A percentile compares a stretch with the other conserved stretches of the same genome.
These are phyloP conservation scores for Drosophila formosana DNA, from an alignment of 2,888 invertebrate species.

Conservation along the genomic window DNA sequence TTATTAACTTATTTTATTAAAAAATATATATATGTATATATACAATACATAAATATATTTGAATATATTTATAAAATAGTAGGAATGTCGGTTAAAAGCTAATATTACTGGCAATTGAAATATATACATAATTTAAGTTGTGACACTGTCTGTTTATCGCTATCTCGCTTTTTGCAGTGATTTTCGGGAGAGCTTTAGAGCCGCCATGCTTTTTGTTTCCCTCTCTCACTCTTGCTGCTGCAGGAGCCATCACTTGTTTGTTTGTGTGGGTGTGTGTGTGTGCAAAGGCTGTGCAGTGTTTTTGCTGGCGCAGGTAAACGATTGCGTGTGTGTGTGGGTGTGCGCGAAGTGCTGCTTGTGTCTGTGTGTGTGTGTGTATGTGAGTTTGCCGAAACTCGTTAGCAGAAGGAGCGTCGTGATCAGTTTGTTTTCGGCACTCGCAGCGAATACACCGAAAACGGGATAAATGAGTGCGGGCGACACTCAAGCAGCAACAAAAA, in stretches of 20 bases:
- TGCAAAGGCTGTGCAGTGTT: slow-evolving; percentile 4
- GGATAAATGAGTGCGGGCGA: slow-evolving; percentile 39
- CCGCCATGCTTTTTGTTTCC: not conserved
- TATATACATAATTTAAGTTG: too few relatives aligned
- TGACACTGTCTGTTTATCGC: not conserved
- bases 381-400: slow-evolving; percentile 57
- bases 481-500: slow-evolving; percentile 6
- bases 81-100: too few relatives aligned
- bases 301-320: slow-evolving; percentile 51
- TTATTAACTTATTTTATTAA: too few relatives aligned
- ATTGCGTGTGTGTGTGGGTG: slow-evolving; percentile 28
- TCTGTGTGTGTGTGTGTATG: slow-evolving; percentile 1
- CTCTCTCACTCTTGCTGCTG: slow-evolving; percentile 4
- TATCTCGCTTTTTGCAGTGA: not conserved
- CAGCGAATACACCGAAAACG: slow-evolving; percentile 37
- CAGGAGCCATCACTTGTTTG: slow-evolving; percentile 35
- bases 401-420: slow-evolving; percentile 39
- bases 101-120: too few relatives aligned
- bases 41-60: not conserved
- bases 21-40: not conserved
- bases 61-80: too few relatives aligned
- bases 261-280: slow-evolving; percentile 10
- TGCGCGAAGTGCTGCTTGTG: not conserved
- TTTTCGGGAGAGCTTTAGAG: not conserved
- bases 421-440: slow-evolving; percentile 63